These are phyloP conservation scores for Syngnathus floridae DNA, from an alignment of 2,113 vertebrate species.

Conservation along the genomic window DNA sequence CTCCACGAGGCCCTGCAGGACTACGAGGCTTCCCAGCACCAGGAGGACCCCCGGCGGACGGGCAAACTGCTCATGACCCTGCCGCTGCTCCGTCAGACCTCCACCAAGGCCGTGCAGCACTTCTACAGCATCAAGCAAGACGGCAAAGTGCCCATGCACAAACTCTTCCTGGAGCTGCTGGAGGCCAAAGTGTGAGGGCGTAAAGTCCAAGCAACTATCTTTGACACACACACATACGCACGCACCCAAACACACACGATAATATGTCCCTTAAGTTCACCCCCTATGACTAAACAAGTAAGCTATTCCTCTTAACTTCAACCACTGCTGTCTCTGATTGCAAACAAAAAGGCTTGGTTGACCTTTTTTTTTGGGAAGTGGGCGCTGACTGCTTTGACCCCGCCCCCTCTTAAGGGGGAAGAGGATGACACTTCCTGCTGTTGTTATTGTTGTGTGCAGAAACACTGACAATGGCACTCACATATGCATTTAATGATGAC, in stretches of 20 bases:
- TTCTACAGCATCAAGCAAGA: conserved; percentile 99
- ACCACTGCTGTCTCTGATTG: conserved; percentile 42
- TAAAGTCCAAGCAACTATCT: conserved; percentile 48
- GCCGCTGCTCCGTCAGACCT: conserved; percentile 93
- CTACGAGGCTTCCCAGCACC: conserved; percentile 91
- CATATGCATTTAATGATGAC: conserved; percentile 60
- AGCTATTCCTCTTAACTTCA: conserved; percentile 48
- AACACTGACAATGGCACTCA: conserved; percentile 39
- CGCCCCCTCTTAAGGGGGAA: conserved; percentile 40
- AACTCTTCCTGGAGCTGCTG: conserved; percentile 99
- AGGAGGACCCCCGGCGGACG: conserved; percentile 90
- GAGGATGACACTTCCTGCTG: conserved; percentile 37
- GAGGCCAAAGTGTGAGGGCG: conserved; percentile 94
- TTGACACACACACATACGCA: conserved; percentile 40
- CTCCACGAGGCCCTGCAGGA: conserved; percentile 98
- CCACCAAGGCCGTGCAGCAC: conserved; percentile 98
- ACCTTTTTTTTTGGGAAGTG: conserved; percentile 35
- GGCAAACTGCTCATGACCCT: conserved; percentile 99
- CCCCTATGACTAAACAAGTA: conserved; percentile 38
- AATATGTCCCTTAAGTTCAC: conserved; percentile 22
- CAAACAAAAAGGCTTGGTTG: conserved; percentile 47
- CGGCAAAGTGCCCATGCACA: conserved; percentile 99
- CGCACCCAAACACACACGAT: conserved; percentile 16
- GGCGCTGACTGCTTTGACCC: conserved; percentile 35
- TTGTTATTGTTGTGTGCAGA: conserved; percentile 29